Percentiles rank a stretch among this genome's conserved stretches.
phyloP scores from a whole-genome alignment of 2,797 vertebrate genomes.

The Leptatherina wallacei region DNA sequence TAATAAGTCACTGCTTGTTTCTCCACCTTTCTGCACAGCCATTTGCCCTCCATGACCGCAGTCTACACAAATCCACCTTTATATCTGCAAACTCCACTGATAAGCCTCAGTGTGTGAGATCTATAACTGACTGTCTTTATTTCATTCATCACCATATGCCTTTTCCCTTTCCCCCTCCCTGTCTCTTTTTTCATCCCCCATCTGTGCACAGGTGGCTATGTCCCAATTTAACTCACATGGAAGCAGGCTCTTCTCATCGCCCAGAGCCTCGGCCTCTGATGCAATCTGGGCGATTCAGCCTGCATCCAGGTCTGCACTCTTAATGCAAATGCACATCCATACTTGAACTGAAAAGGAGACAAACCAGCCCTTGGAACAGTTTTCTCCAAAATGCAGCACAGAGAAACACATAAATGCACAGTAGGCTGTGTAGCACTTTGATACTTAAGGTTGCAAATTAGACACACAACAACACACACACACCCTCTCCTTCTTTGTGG shows the following conservation, averaged over 20 bases:
- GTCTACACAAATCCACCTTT: constrained; percentile 17
- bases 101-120: constrained; percentile 16
- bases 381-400: constrained; percentile 1
- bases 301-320: constrained; percentile 48
- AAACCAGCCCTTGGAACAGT: constrained; percentile 1
- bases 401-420: constrained; percentile 7
- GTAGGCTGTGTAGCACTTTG: constrained; percentile 23
- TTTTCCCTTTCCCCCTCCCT: not conserved
- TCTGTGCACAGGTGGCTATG: constrained; percentile 67
- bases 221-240: constrained; percentile 44
- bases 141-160: constrained; percentile 39
- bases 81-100: constrained; percentile 23
- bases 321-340: constrained; percentile 70
- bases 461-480: constrained; percentile 56
- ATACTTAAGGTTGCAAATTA: constrained; percentile 44
- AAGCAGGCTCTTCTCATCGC: constrained; percentile 51
- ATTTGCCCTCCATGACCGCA: constrained; percentile 10
- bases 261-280: constrained; percentile 70
- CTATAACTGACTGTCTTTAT: constrained; percentile 31
- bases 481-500: constrained; percentile 55
- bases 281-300: constrained; percentile 71
- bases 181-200: constrained; percentile 12
- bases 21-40: constrained; percentile 28
- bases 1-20: constrained; percentile 49
- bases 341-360: constrained; percentile 8